phyloP scores from a whole-genome alignment of 2,888 invertebrate genomes.

The Mycogona germanica region DNA sequence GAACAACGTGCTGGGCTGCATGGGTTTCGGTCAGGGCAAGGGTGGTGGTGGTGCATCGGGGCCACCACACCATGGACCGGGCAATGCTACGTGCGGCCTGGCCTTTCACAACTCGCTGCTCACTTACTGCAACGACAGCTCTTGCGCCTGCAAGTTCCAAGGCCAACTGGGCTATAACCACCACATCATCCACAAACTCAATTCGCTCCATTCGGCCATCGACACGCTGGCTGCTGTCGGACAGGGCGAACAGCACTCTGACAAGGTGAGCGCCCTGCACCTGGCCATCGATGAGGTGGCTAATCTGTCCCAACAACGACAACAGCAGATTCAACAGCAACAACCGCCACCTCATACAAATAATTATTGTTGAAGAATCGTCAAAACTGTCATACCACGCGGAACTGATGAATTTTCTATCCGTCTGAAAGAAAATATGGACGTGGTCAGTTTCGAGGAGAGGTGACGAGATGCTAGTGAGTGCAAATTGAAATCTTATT shows the following conservation, averaged over 20 bases:
- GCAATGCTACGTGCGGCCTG: constrained; percentile 1
- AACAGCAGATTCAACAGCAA: too few species aligned
- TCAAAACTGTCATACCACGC: too few species aligned
- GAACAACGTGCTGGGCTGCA: neutral
- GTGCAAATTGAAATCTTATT: too few species aligned
- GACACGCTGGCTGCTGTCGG: constrained; percentile 23
- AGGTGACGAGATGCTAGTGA: too few species aligned
- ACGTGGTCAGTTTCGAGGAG: too few species aligned
- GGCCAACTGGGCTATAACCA: constrained; percentile 14
- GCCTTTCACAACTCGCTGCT: constrained; percentile 7
- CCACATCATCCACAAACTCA: constrained; percentile 19
- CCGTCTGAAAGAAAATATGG: too few species aligned
- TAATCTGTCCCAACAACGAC: neutral
- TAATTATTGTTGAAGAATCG: neutral
- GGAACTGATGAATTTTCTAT: too few species aligned
- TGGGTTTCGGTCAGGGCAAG: constrained; percentile 6
- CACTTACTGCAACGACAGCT: constrained; percentile 9
- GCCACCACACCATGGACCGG: too few species aligned
- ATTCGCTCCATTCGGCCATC: constrained; percentile 24
- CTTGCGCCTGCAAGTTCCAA: constrained; percentile 15
- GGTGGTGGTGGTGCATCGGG: too few species aligned
- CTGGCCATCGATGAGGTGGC: constrained; percentile 20
- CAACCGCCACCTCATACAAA: neutral
- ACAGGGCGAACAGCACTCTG: constrained; percentile 15
- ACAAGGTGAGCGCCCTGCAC: constrained; percentile 19